Evolutionary conservation across 2,888 invertebrate species (phyloP).

Genomic region (Drosophila emarginata): DNA sequence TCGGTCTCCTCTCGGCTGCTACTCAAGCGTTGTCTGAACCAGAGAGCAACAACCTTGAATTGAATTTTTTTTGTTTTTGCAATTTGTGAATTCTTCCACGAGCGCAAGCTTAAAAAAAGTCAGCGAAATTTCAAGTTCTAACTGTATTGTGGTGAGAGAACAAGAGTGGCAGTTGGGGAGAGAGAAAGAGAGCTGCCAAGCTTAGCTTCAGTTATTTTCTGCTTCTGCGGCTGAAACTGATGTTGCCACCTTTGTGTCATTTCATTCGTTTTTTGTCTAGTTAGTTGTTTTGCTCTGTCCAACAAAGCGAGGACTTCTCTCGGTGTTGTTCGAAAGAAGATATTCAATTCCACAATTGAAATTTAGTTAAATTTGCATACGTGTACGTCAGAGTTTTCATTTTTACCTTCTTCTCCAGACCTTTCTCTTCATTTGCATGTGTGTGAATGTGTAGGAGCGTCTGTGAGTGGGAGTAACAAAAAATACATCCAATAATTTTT

Average conservation of each 20-base stretch:
- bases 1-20: background rate
- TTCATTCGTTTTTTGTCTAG: slow-evolving; percentile 63
- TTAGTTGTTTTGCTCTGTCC: slow-evolving; percentile 1
- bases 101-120: slow-evolving; percentile 37
- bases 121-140: slow-evolving; percentile 71
- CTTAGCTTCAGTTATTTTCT: slow-evolving; percentile 25
- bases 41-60: slow-evolving; percentile 77
- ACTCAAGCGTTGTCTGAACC: slow-evolving; percentile 31
- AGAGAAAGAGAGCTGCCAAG: slow-evolving; percentile 38
- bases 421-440: slow-evolving; percentile 10
- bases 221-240: slow-evolving; percentile 21
- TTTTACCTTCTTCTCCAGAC: background rate
- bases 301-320: slow-evolving; percentile 32
- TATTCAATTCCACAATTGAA: slow-evolving; percentile 29
- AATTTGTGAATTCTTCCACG: slow-evolving; percentile 67
- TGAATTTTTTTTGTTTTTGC: slow-evolving; percentile 60
- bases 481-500: slow-evolving; percentile 29
- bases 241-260: slow-evolving; percentile 42
- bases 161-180: slow-evolving; percentile 14
- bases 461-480: slow-evolving; percentile 13
- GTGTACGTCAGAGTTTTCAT: slow-evolving; percentile 60
- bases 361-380: slow-evolving; percentile 62
- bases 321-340: slow-evolving; percentile 24
- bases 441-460: background rate
- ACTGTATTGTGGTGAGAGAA: slow-evolving; percentile 49